Base-by-base conservation (phyloP, 2,888 invertebrate genomes). In the Steinernema hermaphroditum region DNA sequence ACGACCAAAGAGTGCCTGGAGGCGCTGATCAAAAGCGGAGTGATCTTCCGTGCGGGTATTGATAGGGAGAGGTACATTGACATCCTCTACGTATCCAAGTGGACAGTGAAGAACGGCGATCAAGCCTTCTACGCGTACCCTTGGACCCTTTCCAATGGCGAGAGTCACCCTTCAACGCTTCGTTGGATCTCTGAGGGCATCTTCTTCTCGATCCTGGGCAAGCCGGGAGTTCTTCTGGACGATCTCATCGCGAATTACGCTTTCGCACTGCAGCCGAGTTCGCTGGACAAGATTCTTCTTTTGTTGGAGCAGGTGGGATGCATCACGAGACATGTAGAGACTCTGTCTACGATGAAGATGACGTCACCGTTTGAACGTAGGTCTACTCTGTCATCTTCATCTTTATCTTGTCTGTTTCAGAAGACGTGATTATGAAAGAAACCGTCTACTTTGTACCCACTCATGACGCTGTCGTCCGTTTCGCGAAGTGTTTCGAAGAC, bases 151-250 rank as follows among this genome's bases (percentile, higher is more conserved):
- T 77, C 83, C 2, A 72, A 72, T 43, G 85, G 84, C 69, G 62
- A 54, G 9, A 69, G 78, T 43, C 77, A 78, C n/a, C 24, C 27
- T 73, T 34, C 27, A 54, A 70, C 14, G 9, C 72, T 76, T 44
- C 73, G 78, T 43, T 84, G 85, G 85, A 82, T 85, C 76, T 74
- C 82, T 43, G 85, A 85, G 71, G 78, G 77, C 34, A 75, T 83
- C 32, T 74, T 85, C 22, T 73, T 82, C 27, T 69, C 77, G 16
- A 75, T 85, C 12, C 76, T 82, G 6, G 75, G 74, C 32, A 81
- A 80, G 37, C 78, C 83, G 0, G 82, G 83, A 9, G 78, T 84
- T 29, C 74, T 74, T 24, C 12, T 80, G 9, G 75, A 78, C 22
- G 80, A 83, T 49, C 71, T 85, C 32, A 57, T 73, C 8, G 72